A percentile compares a stretch with the other conserved stretches of the same genome.
Evolutionary conservation across 2,888 invertebrate species (phyloP).

Genomic region (Tetrapedia diversipes): DNA sequence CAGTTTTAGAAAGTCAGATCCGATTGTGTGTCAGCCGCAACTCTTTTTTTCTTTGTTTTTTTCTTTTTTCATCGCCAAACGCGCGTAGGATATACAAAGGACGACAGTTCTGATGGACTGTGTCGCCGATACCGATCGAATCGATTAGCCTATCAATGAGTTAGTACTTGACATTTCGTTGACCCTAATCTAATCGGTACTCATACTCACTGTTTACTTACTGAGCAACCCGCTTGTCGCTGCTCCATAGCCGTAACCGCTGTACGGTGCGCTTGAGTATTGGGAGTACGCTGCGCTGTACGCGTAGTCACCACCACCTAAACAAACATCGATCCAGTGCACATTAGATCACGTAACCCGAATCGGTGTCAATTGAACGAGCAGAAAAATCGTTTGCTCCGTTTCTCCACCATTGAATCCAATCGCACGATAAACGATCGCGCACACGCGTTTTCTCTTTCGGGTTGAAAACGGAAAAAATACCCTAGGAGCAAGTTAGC

Average conservation of each 20-base stretch:
- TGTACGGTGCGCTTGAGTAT: slow-evolving; percentile 89
- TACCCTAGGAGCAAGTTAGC: neutral
- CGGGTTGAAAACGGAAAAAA: neutral
- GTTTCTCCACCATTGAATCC: too few species aligned
- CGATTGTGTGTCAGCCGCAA: too few species aligned
- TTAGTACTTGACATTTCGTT: slow-evolving; percentile 61
- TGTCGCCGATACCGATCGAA: neutral
- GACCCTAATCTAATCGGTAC: slow-evolving; percentile 80
- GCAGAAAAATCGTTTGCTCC: neutral
- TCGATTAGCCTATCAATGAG: slow-evolving; percentile 33
- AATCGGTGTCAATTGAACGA: neutral
- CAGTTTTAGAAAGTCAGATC: slow-evolving; percentile 47
- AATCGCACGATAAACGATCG: neutral
- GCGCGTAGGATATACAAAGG: neutral
- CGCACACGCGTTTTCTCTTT: neutral
- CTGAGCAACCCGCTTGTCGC: slow-evolving; percentile 88
- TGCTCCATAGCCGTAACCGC: slow-evolving; percentile 87
- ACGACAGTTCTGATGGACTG: neutral
- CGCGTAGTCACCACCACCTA: slow-evolving; percentile 88
- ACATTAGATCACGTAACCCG: slow-evolving; percentile 29
- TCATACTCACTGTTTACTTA: slow-evolving; percentile 88
- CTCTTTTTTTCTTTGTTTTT: too few species aligned
- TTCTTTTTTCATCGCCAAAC: too few species aligned
- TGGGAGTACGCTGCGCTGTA: slow-evolving; percentile 90
- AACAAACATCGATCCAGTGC: slow-evolving; percentile 54